A percentile compares a stretch with the other conserved stretches of the same genome.
Evolutionary conservation across 2,888 invertebrate genomes (phyloP).

Genomic region (Campopleginae sp.): DNA sequence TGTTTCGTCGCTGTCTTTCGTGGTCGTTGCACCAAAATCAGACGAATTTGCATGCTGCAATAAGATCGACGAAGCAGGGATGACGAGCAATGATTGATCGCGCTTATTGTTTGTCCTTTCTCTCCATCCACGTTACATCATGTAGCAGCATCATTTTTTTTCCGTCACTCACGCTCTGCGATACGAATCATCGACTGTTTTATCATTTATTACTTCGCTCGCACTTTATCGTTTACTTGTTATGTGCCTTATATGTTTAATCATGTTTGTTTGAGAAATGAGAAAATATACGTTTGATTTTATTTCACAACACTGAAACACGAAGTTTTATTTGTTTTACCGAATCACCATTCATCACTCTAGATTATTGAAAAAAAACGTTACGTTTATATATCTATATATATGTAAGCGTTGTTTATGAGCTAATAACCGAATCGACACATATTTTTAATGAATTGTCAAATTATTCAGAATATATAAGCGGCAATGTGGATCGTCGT

Average conservation of each 20-base stretch:
- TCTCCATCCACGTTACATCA: slow-evolving; percentile 38
- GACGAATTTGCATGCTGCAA: background rate
- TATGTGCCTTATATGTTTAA: slow-evolving; percentile 42
- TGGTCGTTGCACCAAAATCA: background rate
- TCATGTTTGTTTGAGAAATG: slow-evolving; percentile 35
- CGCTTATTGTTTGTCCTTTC: slow-evolving; percentile 33
- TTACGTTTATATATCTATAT: background rate
- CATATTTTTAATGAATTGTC: slow-evolving; percentile 1
- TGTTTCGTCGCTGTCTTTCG: background rate
- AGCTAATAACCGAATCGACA: slow-evolving; percentile 20
- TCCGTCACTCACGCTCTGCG: slow-evolving; percentile 1
- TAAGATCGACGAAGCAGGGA: background rate
- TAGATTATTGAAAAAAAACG: background rate
- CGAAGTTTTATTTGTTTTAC: slow-evolving; percentile 54
- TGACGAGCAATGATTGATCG: slow-evolving; percentile 48
- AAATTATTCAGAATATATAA: slow-evolving; percentile 45
- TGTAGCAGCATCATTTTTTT: slow-evolving; percentile 20
- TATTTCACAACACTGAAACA: slow-evolving; percentile 35
- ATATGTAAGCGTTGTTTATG: background rate
- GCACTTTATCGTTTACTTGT: background rate
- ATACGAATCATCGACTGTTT: slow-evolving; percentile 33
- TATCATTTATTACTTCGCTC: slow-evolving; percentile 20
- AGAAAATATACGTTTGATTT: slow-evolving; percentile 49
- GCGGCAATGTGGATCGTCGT: slow-evolving; percentile 27
- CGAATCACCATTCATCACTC: slow-evolving; percentile 16